Conservation (phyloP, 2,113 vertebrate species). For the Varanus komodoensis region DNA sequence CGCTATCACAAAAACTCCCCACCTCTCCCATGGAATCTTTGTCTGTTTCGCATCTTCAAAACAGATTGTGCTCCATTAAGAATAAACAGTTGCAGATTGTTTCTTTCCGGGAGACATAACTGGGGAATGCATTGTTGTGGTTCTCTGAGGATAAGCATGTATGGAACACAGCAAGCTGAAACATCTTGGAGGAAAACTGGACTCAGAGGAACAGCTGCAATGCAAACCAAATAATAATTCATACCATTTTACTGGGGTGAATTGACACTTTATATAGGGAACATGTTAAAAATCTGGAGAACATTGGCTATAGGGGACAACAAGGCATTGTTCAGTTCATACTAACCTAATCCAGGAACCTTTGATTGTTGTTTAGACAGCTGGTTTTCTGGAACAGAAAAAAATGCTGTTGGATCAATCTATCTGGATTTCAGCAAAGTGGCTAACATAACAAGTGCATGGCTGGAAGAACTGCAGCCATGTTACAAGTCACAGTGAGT, state of each 20-base stretch:
- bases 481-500: neutral
- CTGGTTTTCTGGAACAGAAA: neutral
- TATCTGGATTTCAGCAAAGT: neutral
- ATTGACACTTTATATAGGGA: neutral
- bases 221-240: neutral
- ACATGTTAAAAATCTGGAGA: neutral
- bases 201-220: slow-evolving; percentile 31
- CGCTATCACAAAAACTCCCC: neutral
- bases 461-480: neutral
- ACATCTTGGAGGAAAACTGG: slow-evolving; percentile 22
- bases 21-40: neutral
- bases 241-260: neutral
- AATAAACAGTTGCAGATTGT: neutral
- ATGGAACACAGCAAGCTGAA: slow-evolving; percentile 34
- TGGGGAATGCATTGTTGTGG: slow-evolving; percentile 63
- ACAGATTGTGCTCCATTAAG: slow-evolving; percentile 10
- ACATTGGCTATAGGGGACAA: neutral
- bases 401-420: neutral
- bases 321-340: neutral
- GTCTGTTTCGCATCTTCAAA: slow-evolving; percentile 32
- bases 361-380: neutral
- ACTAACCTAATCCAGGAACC: neutral
- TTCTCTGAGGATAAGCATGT: slow-evolving; percentile 15
- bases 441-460: neutral
- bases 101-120: slow-evolving; percentile 34